phyloP scores from a whole-genome alignment of 2,113 vertebrate genomes.

The Gymnorhina tibicen region DNA sequence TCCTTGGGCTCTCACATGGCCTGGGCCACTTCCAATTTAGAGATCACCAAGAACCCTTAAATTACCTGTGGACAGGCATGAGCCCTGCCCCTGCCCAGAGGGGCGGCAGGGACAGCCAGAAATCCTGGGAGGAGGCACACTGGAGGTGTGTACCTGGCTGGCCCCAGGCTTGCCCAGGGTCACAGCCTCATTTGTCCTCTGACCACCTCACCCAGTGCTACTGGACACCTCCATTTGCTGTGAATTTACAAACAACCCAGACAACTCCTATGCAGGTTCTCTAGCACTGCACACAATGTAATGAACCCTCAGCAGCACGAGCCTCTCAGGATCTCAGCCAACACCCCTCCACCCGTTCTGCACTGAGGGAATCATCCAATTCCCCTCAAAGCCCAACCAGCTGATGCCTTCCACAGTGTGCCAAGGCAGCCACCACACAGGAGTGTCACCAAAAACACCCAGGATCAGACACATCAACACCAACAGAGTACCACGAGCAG shows the following conservation, averaged over 20 bases:
- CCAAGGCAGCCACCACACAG: background rate
- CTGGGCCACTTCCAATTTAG: background rate
- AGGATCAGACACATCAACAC: background rate
- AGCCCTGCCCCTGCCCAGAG: background rate
- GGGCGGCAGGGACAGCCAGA: background rate
- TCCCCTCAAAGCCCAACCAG: background rate
- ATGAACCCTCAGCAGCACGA: background rate
- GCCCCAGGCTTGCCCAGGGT: background rate
- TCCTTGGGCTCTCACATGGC: background rate
- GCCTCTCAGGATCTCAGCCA: background rate
- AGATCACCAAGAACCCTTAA: background rate
- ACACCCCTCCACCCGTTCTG: background rate
- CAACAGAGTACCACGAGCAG: background rate
- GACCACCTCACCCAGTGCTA: background rate
- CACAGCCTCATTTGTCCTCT: background rate
- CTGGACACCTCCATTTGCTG: background rate
- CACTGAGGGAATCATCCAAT: background rate
- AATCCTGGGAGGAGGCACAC: background rate
- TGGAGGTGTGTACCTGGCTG: background rate
- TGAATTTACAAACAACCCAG: background rate
- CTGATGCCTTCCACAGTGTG: background rate
- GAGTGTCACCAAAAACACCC: background rate
- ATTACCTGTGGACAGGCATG: background rate
- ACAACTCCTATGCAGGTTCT: fast-evolving
- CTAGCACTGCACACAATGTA: background rate